Evolutionary conservation across 2,113 vertebrate genomes (phyloP).

Genomic region (Amazona vittata): DNA sequence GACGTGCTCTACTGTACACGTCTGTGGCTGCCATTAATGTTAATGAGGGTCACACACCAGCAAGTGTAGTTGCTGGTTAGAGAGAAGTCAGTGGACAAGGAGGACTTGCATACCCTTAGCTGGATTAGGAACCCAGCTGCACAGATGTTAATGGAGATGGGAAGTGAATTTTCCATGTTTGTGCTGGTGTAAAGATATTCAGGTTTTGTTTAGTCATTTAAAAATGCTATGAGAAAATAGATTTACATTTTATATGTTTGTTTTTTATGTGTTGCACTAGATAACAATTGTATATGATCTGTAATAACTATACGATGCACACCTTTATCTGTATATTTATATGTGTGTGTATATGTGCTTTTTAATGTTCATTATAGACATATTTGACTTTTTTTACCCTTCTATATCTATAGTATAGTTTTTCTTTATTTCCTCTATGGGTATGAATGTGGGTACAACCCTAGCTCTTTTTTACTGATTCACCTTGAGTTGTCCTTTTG

Average conservation of each 20-base stretch:
- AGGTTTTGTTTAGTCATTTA: background rate
- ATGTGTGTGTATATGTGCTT: accelerated
- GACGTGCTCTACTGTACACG: background rate
- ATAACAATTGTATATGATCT: background rate
- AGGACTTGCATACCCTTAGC: accelerated
- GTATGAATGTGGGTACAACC: background rate
- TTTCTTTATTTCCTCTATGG: background rate
- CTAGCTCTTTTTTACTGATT: background rate
- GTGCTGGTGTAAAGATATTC: background rate
- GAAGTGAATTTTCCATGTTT: background rate
- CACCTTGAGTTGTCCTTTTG: background rate
- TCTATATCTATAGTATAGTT: no score
- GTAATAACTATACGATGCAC: accelerated
- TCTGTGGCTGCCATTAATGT: background rate
- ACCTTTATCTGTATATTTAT: background rate
- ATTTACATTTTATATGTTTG: background rate
- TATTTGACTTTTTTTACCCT: background rate
- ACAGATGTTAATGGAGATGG: background rate
- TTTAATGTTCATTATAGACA: background rate
- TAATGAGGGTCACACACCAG: background rate
- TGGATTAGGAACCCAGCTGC: background rate
- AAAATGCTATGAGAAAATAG: background rate
- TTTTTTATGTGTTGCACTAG: background rate
- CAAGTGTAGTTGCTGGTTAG: background rate
- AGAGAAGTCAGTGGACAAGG: accelerated